These are phyloP conservation scores for Stigmatopora argus DNA, from an alignment of 2,113 vertebrate genomes.

Conservation along the genomic window DNA sequence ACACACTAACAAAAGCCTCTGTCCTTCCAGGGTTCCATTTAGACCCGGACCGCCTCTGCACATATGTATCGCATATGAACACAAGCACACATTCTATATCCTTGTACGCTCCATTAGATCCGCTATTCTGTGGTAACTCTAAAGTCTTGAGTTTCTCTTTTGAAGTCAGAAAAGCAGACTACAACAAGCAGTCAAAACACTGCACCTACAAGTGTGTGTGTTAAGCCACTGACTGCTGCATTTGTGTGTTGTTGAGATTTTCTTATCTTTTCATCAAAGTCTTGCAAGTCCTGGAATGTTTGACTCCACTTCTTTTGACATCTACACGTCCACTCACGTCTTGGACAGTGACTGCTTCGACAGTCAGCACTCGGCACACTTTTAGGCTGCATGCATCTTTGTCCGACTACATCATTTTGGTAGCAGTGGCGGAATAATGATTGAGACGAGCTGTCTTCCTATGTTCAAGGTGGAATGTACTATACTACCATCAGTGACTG, in stretches of 20 bases:
- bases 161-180: constrained; percentile 23
- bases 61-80: too few species aligned
- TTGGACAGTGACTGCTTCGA: constrained; percentile 3
- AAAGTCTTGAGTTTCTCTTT: constrained; percentile 17
- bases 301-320: constrained; percentile 38
- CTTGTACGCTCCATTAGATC: not conserved
- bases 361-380: constrained; percentile 23
- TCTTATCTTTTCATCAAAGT: constrained; percentile 51
- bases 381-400: constrained; percentile 38
- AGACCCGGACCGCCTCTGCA: too few species aligned
- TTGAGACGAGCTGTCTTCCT: constrained; percentile 31
- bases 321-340: constrained; percentile 21
- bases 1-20: too few species aligned
- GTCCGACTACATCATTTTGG: constrained; percentile 31
- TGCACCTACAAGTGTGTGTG: constrained; percentile 17
- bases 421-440: constrained; percentile 9
- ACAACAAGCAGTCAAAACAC: constrained; percentile 39
- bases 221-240: constrained; percentile 16
- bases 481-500: constrained; percentile 26
- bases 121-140: constrained; percentile 3
- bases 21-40: too few species aligned
- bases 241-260: constrained; percentile 1
- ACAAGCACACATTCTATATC: not conserved
- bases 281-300: constrained; percentile 51
- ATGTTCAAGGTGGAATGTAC: constrained; percentile 37